phyloP scores from a whole-genome alignment of 2,797 vertebrate genomes.

The Sebastiscus albofasciatus region DNA sequence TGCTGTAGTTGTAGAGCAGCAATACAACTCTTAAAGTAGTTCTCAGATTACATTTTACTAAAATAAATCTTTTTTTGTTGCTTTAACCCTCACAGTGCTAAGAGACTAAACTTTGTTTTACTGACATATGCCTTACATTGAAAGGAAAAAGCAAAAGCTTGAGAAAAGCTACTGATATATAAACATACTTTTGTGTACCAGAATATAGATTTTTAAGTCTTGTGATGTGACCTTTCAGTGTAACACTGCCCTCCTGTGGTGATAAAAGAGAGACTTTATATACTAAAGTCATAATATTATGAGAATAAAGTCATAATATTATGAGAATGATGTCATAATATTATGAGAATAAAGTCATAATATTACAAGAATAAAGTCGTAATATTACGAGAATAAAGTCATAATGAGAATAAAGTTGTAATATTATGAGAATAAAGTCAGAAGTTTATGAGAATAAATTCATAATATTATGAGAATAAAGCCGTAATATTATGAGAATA shows the following conservation, averaged over 20 bases:
- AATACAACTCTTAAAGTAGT: neutral
- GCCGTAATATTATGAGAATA: no score
- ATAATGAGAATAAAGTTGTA: accelerated
- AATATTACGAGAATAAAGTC: no score
- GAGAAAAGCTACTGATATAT: neutral
- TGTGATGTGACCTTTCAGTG: neutral
- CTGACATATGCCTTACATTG: neutral
- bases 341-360: no score
- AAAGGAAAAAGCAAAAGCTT: neutral
- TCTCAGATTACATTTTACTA: neutral
- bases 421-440: no score
- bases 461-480: accelerated
- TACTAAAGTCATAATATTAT: no score
- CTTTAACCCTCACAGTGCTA: neutral
- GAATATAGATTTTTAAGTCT: neutral
- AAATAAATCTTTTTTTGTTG: neutral
- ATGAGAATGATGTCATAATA: no score
- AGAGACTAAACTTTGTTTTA: neutral
- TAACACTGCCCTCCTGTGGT: slow-evolving; percentile 64
- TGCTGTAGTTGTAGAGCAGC: neutral
- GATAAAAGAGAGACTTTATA: neutral
- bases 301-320: no score
- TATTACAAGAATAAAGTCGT: accelerated
- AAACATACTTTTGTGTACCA: neutral
- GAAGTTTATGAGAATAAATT: no score